Conservation (phyloP, 2,113 vertebrate genomes). For the Paradoxurus hermaphroditus region DNA sequence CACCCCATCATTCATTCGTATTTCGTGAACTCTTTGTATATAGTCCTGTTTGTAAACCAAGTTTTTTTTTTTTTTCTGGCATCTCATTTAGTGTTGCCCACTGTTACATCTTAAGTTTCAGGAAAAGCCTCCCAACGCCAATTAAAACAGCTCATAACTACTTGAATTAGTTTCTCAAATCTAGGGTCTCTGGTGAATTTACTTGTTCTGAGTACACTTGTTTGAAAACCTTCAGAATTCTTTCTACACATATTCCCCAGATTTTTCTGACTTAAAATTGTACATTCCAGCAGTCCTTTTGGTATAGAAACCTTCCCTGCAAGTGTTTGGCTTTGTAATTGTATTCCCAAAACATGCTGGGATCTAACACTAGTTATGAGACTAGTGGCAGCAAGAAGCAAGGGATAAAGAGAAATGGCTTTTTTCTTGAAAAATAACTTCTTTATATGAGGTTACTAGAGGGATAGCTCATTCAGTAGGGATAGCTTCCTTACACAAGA, state of each 20-base stretch:
- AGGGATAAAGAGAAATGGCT: background rate
- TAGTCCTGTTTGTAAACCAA: background rate
- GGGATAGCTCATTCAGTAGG: background rate
- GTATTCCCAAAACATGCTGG: background rate
- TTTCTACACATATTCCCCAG: background rate
- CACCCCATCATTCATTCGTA: background rate
- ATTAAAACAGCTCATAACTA: background rate
- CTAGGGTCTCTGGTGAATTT: background rate
- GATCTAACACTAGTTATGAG: background rate
- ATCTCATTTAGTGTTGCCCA: background rate
- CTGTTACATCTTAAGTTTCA: background rate
- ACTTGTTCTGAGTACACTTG: background rate
- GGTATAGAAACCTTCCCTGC: background rate
- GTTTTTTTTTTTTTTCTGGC: background rate
- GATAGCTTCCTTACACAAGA: background rate
- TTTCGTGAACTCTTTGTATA: background rate
- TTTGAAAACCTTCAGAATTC: background rate
- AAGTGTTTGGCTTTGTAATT: background rate
- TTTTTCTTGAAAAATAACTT: background rate
- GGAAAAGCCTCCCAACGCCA: background rate
- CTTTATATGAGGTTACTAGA: background rate
- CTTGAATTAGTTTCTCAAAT: constrained; percentile 4
- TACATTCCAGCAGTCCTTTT: background rate
- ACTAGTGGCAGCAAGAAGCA: background rate
- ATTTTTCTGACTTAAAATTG: background rate